phyloP scores from a whole-genome alignment of 1,140 invertebrate species.

The Drosophila eugracilis region DNA sequence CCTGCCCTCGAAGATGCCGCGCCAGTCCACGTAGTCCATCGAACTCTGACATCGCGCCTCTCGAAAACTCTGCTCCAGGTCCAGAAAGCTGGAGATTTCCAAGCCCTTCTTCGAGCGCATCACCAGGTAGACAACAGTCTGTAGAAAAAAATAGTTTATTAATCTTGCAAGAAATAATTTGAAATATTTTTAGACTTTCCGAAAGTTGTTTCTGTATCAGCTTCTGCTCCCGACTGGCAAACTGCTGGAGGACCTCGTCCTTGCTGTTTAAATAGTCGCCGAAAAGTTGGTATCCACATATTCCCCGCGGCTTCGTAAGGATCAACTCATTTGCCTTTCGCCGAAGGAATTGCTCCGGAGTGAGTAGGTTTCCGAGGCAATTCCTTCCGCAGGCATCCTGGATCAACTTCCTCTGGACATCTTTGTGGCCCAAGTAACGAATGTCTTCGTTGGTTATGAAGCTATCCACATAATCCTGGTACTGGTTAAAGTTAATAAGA shows the following conservation, averaged over 20 bases:
- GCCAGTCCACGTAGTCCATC: slow-evolving; percentile 32
- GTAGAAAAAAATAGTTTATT: neutral
- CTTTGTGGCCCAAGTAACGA: slow-evolving; percentile 35
- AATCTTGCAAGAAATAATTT: neutral
- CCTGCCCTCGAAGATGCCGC: slow-evolving; percentile 45
- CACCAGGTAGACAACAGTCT: slow-evolving; percentile 53
- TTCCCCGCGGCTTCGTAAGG: neutral
- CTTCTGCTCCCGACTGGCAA: slow-evolving; percentile 37
- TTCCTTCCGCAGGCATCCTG: slow-evolving; percentile 27
- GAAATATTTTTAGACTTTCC: slow-evolving; percentile 10
- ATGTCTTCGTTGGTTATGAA: slow-evolving; percentile 43
- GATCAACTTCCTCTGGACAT: slow-evolving; percentile 24
- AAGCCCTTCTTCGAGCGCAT: slow-evolving; percentile 47
- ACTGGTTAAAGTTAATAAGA: slow-evolving; percentile 13
- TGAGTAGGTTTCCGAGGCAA: slow-evolving; percentile 41
- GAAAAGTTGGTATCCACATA: slow-evolving; percentile 13
- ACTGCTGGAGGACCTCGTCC: slow-evolving; percentile 40
- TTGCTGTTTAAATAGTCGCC: slow-evolving; percentile 7
- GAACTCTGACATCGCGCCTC: slow-evolving; percentile 9
- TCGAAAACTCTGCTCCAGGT: slow-evolving; percentile 50
- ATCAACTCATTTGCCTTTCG: slow-evolving; percentile 5
- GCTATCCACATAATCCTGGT: slow-evolving; percentile 47
- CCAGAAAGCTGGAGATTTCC: slow-evolving; percentile 48
- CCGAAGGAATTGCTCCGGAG: slow-evolving; percentile 18
- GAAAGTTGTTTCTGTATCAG: slow-evolving; percentile 43